Conservation (phyloP, 2,113 vertebrate genomes). For the Rynchops niger region DNA sequence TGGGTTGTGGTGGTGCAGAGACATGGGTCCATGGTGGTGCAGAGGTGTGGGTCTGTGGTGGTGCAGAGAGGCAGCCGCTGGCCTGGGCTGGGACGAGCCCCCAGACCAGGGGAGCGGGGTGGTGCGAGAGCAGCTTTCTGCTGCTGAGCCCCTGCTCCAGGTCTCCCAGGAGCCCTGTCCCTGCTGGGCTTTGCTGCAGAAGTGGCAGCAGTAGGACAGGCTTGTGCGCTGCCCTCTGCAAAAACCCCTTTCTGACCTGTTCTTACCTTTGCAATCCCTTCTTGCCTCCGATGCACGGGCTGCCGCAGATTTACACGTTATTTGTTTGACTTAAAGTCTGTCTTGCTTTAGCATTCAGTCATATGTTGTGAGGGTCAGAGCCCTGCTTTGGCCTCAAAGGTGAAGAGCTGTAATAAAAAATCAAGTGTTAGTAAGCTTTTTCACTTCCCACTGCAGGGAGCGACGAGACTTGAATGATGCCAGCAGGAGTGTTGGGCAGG, state of each 20-base stretch:
- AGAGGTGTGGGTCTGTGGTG: neutral
- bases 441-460: too few relatives aligned
- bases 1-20: neutral
- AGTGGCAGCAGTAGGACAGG: neutral
- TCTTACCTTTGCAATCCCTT: rapidly evolving
- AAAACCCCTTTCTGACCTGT: rapidly evolving
- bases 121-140: rapidly evolving
- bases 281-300: rapidly evolving
- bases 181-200: neutral
- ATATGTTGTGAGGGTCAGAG: neutral
- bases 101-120: neutral
- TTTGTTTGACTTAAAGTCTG: neutral
- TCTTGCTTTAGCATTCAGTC: neutral
- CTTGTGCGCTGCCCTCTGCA: rapidly evolving
- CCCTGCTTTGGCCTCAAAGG: neutral
- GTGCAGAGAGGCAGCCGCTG: neutral
- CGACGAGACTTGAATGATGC: neutral
- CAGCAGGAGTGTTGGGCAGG: neutral
- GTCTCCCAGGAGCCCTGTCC: neutral
- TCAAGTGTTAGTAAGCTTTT: neutral
- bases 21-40: rapidly evolving
- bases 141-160: neutral
- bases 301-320: rapidly evolving
- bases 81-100: neutral
- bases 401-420: neutral